Percentiles rank a stretch among this genome's conserved stretches.
Conservation (phyloP, 2,113 vertebrate species). For the Speoplatyrhinus poulsoni region DNA sequence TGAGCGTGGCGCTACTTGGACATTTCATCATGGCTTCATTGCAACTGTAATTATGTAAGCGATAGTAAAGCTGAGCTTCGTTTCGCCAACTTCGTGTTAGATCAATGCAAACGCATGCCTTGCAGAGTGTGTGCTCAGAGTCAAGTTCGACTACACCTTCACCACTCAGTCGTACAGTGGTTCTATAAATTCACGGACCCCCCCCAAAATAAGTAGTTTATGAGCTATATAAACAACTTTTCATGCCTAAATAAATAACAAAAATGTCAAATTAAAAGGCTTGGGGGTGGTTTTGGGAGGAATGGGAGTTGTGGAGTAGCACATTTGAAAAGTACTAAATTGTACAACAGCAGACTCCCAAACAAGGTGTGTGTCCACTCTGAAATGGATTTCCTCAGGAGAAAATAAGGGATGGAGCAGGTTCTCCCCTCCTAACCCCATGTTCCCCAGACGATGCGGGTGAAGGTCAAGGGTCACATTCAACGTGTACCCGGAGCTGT, state of each 20-base stretch:
- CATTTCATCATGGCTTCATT: conserved; percentile 54
- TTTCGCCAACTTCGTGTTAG: conserved; percentile 39
- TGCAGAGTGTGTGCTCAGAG: too few relatives aligned
- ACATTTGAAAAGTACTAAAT: too few relatives aligned
- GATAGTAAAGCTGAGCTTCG: conserved; percentile 40
- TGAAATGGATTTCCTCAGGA: not conserved
- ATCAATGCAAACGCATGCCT: not conserved
- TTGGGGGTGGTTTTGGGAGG: too few relatives aligned
- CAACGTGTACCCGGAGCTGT: conserved; percentile 76
- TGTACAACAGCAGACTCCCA: not conserved
- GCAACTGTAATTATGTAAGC: conserved; percentile 60
- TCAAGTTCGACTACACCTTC: too few relatives aligned
- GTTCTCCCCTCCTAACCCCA: conserved; percentile 47
- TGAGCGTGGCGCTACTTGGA: conserved; percentile 22
- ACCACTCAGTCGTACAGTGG: too few relatives aligned
- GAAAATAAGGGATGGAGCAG: conserved; percentile 23
- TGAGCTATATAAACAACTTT: not conserved
- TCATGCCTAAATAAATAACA: not conserved
- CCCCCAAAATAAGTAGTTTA: too few relatives aligned
- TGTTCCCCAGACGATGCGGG: conserved; percentile 68
- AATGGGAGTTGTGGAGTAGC: too few relatives aligned
- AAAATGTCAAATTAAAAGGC: too few relatives aligned
- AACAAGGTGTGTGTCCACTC: not conserved
- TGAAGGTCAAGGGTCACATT: conserved; percentile 75
- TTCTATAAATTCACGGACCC: too few relatives aligned